Conservation (phyloP, 2,797 vertebrate species). For the Oophaga sylvatica region DNA sequence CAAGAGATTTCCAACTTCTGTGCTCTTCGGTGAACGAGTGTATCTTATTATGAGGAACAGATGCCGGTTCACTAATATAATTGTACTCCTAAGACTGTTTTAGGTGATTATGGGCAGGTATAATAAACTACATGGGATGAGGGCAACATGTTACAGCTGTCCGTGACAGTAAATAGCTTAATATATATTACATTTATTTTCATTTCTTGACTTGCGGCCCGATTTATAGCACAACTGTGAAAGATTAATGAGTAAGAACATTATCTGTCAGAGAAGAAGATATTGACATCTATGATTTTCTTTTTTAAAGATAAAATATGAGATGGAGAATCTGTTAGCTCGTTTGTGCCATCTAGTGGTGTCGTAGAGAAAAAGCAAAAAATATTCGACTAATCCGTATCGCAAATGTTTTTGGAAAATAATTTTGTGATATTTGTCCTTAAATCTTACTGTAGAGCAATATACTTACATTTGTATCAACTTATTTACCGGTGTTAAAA, state of each 20-base stretch:
- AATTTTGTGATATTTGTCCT: background rate
- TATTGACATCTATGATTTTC: slow-evolving; percentile 5
- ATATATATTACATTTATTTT: slow-evolving; percentile 43
- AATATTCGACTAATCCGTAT: background rate
- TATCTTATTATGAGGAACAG: slow-evolving; percentile 52
- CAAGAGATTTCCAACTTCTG: slow-evolving; percentile 40
- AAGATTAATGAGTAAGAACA: slow-evolving; percentile 18
- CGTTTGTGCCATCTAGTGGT: slow-evolving; percentile 33
- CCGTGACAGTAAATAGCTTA: slow-evolving; percentile 36
- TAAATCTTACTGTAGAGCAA: background rate
- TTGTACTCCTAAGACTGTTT: slow-evolving; percentile 34
- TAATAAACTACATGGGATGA: slow-evolving; percentile 42
- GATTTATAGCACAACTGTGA: slow-evolving; percentile 30
- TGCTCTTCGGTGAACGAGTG: slow-evolving; percentile 19
- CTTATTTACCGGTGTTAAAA: background rate
- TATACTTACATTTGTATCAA: background rate
- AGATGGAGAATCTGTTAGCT: background rate
- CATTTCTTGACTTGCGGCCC: slow-evolving; percentile 15
- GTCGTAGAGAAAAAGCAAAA: background rate
- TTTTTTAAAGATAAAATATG: background rate
- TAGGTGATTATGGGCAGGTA: slow-evolving; percentile 43
- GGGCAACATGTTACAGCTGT: slow-evolving; percentile 36
- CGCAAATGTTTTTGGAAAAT: background rate
- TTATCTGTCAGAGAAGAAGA: background rate
- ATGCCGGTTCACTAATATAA: slow-evolving; percentile 47